These are phyloP conservation scores for Cricetomys ansorgei DNA, from an alignment of 2,113 vertebrate species.

Conservation along the genomic window DNA sequence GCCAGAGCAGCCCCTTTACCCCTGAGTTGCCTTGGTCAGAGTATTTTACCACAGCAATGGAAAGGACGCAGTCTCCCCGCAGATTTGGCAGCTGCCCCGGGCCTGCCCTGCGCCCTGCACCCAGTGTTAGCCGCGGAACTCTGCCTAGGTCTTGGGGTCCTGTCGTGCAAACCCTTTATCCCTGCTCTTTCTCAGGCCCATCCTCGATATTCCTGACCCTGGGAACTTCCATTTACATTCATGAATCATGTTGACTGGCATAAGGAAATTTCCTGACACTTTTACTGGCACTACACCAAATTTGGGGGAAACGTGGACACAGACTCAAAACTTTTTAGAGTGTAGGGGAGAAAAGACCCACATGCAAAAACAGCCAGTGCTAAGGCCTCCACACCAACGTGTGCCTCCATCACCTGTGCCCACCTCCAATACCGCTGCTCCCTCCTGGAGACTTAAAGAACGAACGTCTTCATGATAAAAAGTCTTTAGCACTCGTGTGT, in stretches of 20 bases:
- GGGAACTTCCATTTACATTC: not conserved
- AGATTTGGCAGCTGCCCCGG: not conserved
- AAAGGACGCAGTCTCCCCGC: not conserved
- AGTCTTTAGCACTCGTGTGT: not conserved
- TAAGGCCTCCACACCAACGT: not conserved
- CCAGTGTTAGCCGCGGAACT: not conserved
- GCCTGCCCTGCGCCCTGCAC: not conserved
- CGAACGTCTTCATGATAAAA: not conserved
- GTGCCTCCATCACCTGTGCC: accelerated
- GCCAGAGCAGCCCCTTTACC: not conserved
- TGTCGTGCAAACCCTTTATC: not conserved
- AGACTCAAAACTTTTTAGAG: not conserved
- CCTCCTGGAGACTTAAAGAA: not conserved
- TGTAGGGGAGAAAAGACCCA: too few species aligned
- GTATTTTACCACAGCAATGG: not conserved
- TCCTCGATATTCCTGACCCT: not conserved
- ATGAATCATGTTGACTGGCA: conserved; percentile 15
- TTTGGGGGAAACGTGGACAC: not conserved
- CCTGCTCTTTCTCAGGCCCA: not conserved
- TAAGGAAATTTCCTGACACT: not conserved
- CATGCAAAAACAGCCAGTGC: not conserved
- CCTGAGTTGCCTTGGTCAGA: not conserved
- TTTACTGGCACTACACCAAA: not conserved
- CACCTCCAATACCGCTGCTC: not conserved
- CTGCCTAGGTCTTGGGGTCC: not conserved